phyloP scores from a whole-genome alignment of 2,113 vertebrate genomes.

The Pachyramphus minor region DNA sequence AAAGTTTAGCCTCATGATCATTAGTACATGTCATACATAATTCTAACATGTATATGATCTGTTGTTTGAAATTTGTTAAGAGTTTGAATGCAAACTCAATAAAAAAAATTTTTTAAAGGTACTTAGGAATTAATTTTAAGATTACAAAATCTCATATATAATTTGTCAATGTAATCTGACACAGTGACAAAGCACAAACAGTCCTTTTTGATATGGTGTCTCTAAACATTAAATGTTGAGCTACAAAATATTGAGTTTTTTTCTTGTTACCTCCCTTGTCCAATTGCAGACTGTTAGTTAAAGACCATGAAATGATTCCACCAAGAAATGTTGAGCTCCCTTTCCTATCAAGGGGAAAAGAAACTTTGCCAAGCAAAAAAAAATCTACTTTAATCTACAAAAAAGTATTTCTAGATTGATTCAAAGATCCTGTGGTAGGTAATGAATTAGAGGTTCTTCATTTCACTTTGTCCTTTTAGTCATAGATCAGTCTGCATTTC shows the following conservation, averaged over 20 bases:
- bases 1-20: background rate
- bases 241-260: background rate
- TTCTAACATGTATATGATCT: background rate
- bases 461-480: background rate
- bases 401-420: background rate
- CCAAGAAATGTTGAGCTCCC: background rate
- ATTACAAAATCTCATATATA: background rate
- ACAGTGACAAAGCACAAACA: background rate
- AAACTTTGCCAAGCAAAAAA: background rate
- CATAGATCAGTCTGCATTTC: background rate
- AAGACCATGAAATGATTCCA: background rate
- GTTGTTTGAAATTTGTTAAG: background rate
- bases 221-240: background rate
- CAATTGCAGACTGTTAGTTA: background rate
- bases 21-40: conserved; percentile 1
- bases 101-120: background rate
- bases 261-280: background rate
- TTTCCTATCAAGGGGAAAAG: background rate
- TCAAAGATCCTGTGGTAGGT: background rate
- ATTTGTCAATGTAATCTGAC: background rate
- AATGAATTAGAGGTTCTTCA: background rate
- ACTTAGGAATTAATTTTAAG: background rate
- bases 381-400: background rate
- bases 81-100: background rate
- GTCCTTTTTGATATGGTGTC: background rate